These are phyloP conservation scores for Rhabdornis inornatus DNA, from an alignment of 2,113 vertebrate species.

Conservation along the genomic window DNA sequence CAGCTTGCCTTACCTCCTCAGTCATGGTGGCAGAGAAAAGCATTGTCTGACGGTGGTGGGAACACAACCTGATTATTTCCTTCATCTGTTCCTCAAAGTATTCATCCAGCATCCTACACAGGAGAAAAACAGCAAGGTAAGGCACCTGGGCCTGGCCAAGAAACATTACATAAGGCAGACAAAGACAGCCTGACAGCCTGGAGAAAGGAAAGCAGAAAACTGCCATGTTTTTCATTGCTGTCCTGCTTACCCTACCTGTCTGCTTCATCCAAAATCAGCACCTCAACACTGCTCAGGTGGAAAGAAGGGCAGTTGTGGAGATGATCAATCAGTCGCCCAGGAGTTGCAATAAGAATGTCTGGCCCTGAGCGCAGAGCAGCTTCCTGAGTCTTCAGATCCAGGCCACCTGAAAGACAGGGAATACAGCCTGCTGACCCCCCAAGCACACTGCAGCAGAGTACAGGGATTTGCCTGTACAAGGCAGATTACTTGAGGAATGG, in stretches of 20 bases:
- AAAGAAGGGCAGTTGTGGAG: slow-evolving; percentile 97
- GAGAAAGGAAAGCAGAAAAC: not conserved
- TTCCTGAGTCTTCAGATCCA: slow-evolving; percentile 95
- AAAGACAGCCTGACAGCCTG: not conserved
- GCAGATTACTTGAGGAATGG: not conserved
- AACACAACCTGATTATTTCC: slow-evolving; percentile 92
- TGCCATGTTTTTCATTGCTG: not conserved
- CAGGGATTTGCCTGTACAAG: not conserved
- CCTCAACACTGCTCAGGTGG: slow-evolving; percentile 88
- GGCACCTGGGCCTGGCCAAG: not conserved
- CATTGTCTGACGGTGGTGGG: slow-evolving; percentile 94
- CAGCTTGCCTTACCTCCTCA: slow-evolving; percentile 81
- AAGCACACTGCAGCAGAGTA: not conserved
- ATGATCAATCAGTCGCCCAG: slow-evolving; percentile 93
- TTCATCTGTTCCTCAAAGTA: slow-evolving; percentile 99
- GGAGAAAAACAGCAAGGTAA: not conserved
- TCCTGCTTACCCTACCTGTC: slow-evolving; percentile 79
- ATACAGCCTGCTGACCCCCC: not conserved
- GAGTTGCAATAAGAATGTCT: slow-evolving; percentile 94
- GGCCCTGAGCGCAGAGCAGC: slow-evolving; percentile 87
- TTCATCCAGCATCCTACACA: slow-evolving; percentile 92
- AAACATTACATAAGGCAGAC: not conserved
- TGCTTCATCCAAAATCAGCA: slow-evolving; percentile 95
- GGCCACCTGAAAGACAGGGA: slow-evolving; percentile 77
- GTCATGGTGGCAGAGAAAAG: slow-evolving; percentile 98